These are phyloP conservation scores for Conger conger DNA, from an alignment of 2,113 vertebrate genomes.

Conservation along the genomic window DNA sequence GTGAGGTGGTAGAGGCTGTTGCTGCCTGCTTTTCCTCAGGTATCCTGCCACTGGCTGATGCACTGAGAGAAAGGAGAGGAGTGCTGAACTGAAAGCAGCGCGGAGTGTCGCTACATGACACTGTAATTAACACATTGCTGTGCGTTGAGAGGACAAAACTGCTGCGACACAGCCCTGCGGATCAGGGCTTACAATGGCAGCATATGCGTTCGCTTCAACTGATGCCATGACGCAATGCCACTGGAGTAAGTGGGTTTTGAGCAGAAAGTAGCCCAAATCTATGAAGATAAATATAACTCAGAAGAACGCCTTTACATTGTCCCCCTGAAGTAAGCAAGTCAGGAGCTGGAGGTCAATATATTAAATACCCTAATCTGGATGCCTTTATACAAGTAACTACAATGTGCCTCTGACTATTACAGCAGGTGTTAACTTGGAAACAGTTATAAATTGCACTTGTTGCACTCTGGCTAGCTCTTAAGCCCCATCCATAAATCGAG, in stretches of 20 bases:
- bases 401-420: background rate
- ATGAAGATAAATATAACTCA: background rate
- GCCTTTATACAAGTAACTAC: background rate
- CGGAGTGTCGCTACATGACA: background rate
- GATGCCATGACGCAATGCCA: background rate
- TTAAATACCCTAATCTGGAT: background rate
- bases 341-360: background rate
- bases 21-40: conserved; percentile 17
- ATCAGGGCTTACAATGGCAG: background rate
- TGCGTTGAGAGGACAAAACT: conserved; percentile 13
- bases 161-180: background rate
- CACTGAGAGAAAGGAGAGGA: conserved; percentile 25
- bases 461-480: background rate
- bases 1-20: background rate
- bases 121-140: conserved; percentile 45
- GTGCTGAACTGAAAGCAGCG: background rate
- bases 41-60: conserved; percentile 30
- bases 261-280: background rate
- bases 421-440: background rate
- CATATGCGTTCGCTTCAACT: background rate
- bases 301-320: background rate
- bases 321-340: background rate
- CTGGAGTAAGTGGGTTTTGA: background rate
- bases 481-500: background rate
- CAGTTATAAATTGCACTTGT: background rate